Conservation (phyloP, 92 coral and sea anemone genomes). For the Porites cylindrica region DNA sequence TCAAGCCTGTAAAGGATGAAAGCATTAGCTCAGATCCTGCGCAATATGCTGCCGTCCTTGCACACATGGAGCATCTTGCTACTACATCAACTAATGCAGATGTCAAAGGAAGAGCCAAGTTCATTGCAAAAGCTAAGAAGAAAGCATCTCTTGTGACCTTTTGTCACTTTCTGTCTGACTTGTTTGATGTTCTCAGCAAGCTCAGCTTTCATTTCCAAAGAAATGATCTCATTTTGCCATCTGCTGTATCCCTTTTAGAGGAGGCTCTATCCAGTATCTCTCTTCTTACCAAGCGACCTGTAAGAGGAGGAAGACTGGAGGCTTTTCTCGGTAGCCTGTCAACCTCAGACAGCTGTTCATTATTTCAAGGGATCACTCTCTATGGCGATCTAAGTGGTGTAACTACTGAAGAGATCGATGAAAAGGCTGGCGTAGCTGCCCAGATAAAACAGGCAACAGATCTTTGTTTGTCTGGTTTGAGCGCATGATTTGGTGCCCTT, state of each 20-base stretch:
- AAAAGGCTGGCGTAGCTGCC: slow-evolving; percentile 17
- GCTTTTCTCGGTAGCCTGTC: slow-evolving; percentile 1
- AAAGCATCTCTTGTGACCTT: slow-evolving; percentile 41
- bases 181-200: slow-evolving; percentile 52
- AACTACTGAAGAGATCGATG: neutral
- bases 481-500: slow-evolving; percentile 32
- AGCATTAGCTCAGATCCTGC: slow-evolving; percentile 21
- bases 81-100: slow-evolving; percentile 45
- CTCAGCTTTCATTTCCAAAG: slow-evolving; percentile 45
- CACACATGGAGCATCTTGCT: slow-evolving; percentile 56
- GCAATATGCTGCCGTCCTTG: slow-evolving; percentile 41
- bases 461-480: slow-evolving; percentile 45
- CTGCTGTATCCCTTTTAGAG: slow-evolving; percentile 23
- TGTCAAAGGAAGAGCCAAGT: slow-evolving; percentile 52
- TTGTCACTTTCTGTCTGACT: slow-evolving; percentile 53
- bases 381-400: slow-evolving; percentile 21
- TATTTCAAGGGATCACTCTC: slow-evolving; percentile 30
- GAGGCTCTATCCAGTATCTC: slow-evolving; percentile 38
- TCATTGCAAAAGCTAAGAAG: slow-evolving; percentile 33
- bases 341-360: neutral
- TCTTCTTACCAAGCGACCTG: slow-evolving; percentile 27
- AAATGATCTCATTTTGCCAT: slow-evolving; percentile 54
- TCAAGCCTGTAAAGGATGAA: slow-evolving; percentile 18
- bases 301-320: slow-evolving; percentile 9
- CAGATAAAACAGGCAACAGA: slow-evolving; percentile 42